phyloP scores from a whole-genome alignment of 2,113 vertebrate genomes.

The Mormoops blainvillei region DNA sequence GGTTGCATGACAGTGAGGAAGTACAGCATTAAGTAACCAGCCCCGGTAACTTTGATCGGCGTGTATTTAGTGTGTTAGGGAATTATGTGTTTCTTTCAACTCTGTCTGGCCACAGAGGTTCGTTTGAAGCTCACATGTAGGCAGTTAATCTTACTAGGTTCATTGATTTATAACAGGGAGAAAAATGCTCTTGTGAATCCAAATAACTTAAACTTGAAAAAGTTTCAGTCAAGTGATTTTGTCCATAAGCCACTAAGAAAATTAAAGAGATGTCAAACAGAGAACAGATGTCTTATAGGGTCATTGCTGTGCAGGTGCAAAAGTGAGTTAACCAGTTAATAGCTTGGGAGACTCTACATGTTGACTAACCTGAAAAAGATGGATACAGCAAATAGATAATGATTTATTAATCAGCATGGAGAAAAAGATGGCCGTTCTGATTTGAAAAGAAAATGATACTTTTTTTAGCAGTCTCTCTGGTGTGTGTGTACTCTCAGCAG shows the following conservation, averaged over 20 bases:
- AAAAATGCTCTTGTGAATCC: constrained; percentile 65
- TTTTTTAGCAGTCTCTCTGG: background rate
- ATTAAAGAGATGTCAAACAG: constrained; percentile 67
- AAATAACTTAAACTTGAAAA: constrained; percentile 69
- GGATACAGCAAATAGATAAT: background rate
- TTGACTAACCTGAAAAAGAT: background rate
- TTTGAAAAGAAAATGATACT: constrained; percentile 5
- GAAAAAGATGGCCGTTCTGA: background rate
- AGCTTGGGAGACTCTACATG: background rate
- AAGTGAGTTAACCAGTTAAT: constrained; percentile 19
- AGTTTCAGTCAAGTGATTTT: constrained; percentile 66
- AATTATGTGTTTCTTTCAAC: constrained; percentile 69
- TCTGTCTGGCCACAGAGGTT: constrained; percentile 44
- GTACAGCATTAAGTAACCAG: constrained; percentile 22
- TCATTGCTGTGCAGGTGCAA: constrained; percentile 54
- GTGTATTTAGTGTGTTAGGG: constrained; percentile 57
- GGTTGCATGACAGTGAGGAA: constrained; percentile 53
- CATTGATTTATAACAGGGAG: constrained; percentile 69
- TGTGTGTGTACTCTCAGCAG: background rate
- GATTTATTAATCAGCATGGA: constrained; percentile 12
- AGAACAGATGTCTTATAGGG: constrained; percentile 31
- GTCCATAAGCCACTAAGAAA: constrained; percentile 70
- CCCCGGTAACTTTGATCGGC: constrained; percentile 62
- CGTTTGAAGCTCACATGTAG: constrained; percentile 71
- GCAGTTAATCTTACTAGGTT: constrained; percentile 68